Percentiles rank a stretch among this genome's conserved stretches.
Evolutionary conservation across 2,113 vertebrate species (phyloP).

Genomic region (Turdus rufiventris): DNA sequence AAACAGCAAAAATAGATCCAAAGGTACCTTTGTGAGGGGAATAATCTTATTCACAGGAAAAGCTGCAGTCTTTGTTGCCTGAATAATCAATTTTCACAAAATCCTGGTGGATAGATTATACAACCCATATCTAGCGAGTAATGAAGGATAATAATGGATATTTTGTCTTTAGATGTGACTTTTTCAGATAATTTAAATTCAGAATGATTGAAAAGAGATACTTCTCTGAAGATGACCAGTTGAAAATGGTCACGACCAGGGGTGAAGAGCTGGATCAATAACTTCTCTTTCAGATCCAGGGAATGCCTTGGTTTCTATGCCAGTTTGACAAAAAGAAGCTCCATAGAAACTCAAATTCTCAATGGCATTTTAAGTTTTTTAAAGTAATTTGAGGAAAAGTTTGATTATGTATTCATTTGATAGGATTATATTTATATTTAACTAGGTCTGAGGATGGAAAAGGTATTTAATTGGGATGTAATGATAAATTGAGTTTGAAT

Average conservation of each 20-base stretch:
- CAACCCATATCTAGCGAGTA: background rate
- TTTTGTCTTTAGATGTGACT: background rate
- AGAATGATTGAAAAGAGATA: background rate
- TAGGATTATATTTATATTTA: background rate
- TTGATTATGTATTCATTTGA: background rate
- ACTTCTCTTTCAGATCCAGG: background rate
- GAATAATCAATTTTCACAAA: background rate
- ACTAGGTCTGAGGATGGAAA: background rate
- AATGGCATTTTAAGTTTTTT: background rate
- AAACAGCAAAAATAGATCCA: background rate
- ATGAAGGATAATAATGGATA: background rate
- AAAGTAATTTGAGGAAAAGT: background rate
- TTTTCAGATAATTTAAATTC: background rate
- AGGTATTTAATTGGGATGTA: background rate
- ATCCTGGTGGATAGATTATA: background rate
- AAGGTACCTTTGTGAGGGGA: background rate
- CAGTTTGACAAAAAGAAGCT: background rate
- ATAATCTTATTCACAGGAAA: background rate
- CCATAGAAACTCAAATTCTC: background rate
- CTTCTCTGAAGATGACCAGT: background rate
- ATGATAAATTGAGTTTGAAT: background rate
- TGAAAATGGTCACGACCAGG: background rate
- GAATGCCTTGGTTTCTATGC: background rate
- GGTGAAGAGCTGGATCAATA: rapidly evolving
- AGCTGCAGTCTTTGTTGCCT: background rate